A percentile compares a stretch with the other conserved stretches of the same genome.
Conservation (phyloP, 2,113 vertebrate species). For the Gymnorhina tibicen region DNA sequence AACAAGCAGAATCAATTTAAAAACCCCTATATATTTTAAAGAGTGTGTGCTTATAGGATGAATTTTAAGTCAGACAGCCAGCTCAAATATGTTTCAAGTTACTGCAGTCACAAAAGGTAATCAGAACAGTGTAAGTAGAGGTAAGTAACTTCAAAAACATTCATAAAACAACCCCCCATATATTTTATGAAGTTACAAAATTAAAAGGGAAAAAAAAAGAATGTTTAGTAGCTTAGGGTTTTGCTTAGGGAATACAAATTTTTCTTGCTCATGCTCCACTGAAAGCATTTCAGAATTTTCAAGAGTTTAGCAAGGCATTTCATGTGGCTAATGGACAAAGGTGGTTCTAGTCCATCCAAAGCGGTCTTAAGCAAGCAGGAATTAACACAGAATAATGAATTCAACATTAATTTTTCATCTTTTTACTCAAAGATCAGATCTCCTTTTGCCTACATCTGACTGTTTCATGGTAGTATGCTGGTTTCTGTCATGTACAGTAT, state of each 20-base stretch:
- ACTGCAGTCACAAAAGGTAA: not conserved
- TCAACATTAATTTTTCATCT: not conserved
- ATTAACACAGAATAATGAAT: not conserved
- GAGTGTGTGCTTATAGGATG: not conserved
- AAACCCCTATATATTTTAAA: not conserved
- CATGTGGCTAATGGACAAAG: not conserved
- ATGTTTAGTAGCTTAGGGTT: not conserved
- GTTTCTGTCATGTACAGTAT: not conserved
- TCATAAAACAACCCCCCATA: not conserved
- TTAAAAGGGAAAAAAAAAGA: not conserved
- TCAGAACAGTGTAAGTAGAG: not conserved
- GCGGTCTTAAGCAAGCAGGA: not conserved
- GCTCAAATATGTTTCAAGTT: not conserved
- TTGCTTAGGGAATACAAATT: not conserved
- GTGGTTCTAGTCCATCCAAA: not conserved
- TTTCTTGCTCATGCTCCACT: not conserved
- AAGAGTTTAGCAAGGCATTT: not conserved
- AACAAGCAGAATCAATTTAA: not conserved
- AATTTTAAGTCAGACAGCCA: not conserved
- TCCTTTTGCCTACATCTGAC: not conserved
- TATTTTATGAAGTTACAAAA: not conserved
- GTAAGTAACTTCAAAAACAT: not conserved
- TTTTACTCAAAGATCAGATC: not conserved
- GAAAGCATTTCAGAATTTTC: not conserved
- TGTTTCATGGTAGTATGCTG: not conserved